Base-by-base conservation (phyloP, 1,140 invertebrate species). In the Drosophila equinoxialis region DNA sequence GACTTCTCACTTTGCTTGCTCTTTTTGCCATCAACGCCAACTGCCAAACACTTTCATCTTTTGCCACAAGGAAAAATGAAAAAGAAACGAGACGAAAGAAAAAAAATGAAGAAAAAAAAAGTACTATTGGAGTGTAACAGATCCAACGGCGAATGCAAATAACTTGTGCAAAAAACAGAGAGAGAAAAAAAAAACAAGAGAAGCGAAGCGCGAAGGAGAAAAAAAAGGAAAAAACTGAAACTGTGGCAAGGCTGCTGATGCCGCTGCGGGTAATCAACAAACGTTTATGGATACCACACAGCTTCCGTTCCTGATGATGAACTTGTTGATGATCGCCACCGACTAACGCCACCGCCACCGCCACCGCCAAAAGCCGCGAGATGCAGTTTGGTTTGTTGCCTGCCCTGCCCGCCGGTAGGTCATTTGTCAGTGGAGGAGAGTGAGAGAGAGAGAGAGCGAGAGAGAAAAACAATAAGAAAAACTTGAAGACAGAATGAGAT, bases 61-160 rank as follows among this genome's bases (percentile, higher is more conserved):
- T 71, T 51, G 68, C 79, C 79, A 68, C 79, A 75, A 79, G 71
- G 60, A 41, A 48, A 33, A 62, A 37, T 55, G 42, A 41, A 13
- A 48, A 48, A 48, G 45, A 48, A 51, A 51, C 45, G 45, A 51
- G 20, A 51, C 45, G 60, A 33, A 62, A 20, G 20, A 20, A 70
- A 62, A 65, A 55, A n/a, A n/a, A n/a, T n/a, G n/a, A n/a, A n/a
- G n/a, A n/a, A n/a, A n/a, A 3, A 37, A 48, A 58, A 71, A 69
- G 33, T 48, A 66, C 71, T 74, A 72, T 73, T 65, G 63, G 76
- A 86, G 79, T 87, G 84, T 77, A 89, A 89, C 80, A 65, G 84
- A 87, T 87, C 83, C 80, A 85, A 66, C 83, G 54, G 83, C 80
- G 71, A 83, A 87, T 87, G 83, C 83, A 87, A 89, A 87, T 87